These are phyloP conservation scores for Probaryconus sp. DNA, from an alignment of 1,140 invertebrate genomes.

Conservation along the genomic window DNA sequence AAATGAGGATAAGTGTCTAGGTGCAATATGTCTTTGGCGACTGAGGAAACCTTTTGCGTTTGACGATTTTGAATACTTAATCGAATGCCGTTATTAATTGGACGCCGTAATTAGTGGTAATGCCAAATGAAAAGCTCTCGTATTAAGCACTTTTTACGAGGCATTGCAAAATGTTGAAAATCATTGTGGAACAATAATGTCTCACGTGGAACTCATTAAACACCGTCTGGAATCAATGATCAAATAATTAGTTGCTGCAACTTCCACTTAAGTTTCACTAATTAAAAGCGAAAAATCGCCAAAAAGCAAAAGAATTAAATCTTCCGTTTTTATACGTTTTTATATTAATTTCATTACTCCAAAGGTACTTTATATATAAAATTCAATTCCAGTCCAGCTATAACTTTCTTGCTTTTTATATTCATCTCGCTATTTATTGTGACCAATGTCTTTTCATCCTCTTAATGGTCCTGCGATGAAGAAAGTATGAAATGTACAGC, in stretches of 20 bases:
- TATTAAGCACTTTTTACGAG: constrained; percentile 22
- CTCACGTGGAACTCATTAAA: constrained; percentile 46
- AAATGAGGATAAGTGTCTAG: constrained; percentile 1
- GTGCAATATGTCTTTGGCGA: not conserved
- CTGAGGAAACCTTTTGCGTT: not conserved
- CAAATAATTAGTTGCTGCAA: constrained; percentile 44
- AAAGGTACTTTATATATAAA: not conserved
- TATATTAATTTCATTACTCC: not conserved
- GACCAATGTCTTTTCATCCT: not conserved
- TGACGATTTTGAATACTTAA: constrained; percentile 18
- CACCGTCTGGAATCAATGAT: constrained; percentile 35
- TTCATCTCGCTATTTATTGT: constrained; percentile 18
- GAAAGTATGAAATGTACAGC: too few relatives aligned
- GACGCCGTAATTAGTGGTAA: constrained; percentile 67
- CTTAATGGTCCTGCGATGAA: too few relatives aligned
- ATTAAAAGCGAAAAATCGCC: constrained; percentile 42
- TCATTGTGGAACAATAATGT: constrained; percentile 54
- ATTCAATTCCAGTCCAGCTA: constrained; percentile 14
- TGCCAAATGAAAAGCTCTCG: constrained; percentile 57
- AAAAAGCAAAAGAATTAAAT: constrained; percentile 23
- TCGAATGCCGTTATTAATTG: constrained; percentile 63
- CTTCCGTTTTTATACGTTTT: constrained; percentile 14
- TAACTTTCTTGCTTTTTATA: constrained; percentile 23
- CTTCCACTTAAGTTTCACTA: constrained; percentile 48
- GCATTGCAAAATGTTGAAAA: constrained; percentile 22